Evolutionary conservation across 1,140 invertebrate genomes (phyloP), one percentile per base, ranked within the genome.

Genomic region (Lordiphosa stackelbergi): DNA sequence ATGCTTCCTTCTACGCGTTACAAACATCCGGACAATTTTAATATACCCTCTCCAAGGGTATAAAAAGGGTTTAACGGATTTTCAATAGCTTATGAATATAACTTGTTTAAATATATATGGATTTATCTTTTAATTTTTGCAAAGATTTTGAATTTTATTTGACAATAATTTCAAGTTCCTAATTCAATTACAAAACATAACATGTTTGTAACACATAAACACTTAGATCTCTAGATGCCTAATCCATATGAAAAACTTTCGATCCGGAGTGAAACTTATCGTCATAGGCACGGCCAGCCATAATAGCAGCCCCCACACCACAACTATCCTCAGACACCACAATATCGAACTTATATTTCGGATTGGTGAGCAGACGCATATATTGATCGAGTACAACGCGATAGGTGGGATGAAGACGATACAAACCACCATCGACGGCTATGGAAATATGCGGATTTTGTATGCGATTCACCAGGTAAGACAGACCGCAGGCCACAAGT

Each of bases 361-460:
- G 58, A 34, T 79, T 37, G 28, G 12, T 2, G 1, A 79, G 34
- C 4, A 19, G 1, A 1, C 0, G 8, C 1, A 59, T 37, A 19
- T 59, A 53, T 13, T 55, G 52, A 9, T 72, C 81, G 1, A 79
- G 42, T 0, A 41, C 10, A 0, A 22, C 0, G n/a, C 65, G 49
- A 12, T 60, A 81, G 6, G 36, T 10, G 1, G 97, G 98, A 89
- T 99, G 97, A 89, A 96, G 98, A 72, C 97, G 92, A 89, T 98
- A 99, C 0, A 99, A 94, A 22, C 97, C 98, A n/a, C 98, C 98
- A 88, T 99, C 98, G 53, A 99, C 96, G 43, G 96, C 97, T 10
- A 99, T 94, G 0, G 97, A 97, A 5, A 98, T 94, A 51, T 93
- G 92, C 1, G 94, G 91, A 71, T 96, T 91, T 24, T 91, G 90